phyloP scores from a whole-genome alignment of 2,113 vertebrate species.

The Mus spicilegus region DNA sequence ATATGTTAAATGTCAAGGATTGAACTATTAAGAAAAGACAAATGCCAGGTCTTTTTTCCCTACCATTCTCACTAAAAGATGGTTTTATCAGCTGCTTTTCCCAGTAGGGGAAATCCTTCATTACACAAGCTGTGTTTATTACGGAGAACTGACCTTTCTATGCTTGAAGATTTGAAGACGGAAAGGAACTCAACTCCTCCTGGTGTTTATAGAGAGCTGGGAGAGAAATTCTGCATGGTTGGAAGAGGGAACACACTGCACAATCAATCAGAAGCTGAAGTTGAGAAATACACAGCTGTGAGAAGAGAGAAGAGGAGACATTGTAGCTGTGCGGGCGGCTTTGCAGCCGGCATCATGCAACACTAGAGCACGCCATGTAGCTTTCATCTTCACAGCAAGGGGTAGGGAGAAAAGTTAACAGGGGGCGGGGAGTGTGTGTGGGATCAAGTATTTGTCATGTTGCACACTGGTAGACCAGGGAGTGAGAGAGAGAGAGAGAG shows the following conservation, averaged over 20 bases:
- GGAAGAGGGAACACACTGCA: not conserved
- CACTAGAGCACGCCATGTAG: not conserved
- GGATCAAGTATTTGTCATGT: not conserved
- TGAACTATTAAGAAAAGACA: slow-evolving; percentile 62
- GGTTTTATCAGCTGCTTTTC: slow-evolving; percentile 43
- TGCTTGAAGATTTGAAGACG: slow-evolving; percentile 1
- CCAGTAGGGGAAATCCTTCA: not conserved
- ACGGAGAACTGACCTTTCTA: slow-evolving; percentile 64
- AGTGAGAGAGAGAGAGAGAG: not conserved
- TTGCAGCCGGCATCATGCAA: slow-evolving; percentile 1
- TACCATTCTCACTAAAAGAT: slow-evolving; percentile 45
- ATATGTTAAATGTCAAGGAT: slow-evolving; percentile 45
- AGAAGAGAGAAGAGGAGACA: slow-evolving; percentile 27
- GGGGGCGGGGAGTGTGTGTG: not conserved
- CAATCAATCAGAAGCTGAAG: slow-evolving; percentile 7
- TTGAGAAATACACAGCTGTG: not conserved
- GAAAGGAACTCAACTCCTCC: not conserved
- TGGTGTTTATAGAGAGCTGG: not conserved
- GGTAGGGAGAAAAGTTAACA: not conserved
- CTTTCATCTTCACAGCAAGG: slow-evolving; percentile 40
- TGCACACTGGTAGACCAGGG: not conserved
- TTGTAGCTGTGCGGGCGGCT: not conserved
- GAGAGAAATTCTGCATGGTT: not conserved
- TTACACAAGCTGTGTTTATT: slow-evolving; percentile 42
- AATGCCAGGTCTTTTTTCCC: slow-evolving; percentile 49